Base-by-base conservation (phyloP, 2,113 vertebrate genomes). In the Salvelinus sp. region DNA sequence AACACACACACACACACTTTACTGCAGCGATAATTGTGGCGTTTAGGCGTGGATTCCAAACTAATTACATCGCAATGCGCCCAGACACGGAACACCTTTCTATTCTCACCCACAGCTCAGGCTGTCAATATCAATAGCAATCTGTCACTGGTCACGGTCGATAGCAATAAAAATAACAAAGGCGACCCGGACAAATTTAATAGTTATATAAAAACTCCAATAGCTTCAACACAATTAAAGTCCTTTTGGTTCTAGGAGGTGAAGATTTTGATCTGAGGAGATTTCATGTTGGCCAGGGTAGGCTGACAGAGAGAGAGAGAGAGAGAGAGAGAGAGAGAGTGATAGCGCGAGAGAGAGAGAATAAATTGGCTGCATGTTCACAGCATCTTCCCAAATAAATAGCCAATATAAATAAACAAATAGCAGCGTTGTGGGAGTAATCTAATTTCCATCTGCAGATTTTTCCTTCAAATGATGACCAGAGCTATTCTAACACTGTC, bases 401-500 rank as follows among this genome's bases (percentile, higher is more conserved):
- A 54, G 50, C 14, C 50, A 14, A 54, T 54, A 54, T 12, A 62
- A 23, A 75, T 50, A 72, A 65, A 62, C 73, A 79, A 85, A 75
- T 74, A 60, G 18, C 80, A 76, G 83, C 80, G 82, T 81, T 4
- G 6, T 65, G 80, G 72, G 79, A 77, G 63, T 84, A 80, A 90
- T 87, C 77, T 80, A 72, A 79, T 90, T 89, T 82, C 83, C 83
- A 81, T 79, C 76, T 79, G 79, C 73, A 75, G 83, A 71, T 66
- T 80, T 81, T 72, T 85, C 68, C 81, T 75, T 88, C 76, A 90
- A 88, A 90, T 75, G 79, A 76, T 74, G 78, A 85, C 88, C 80
- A 88, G 89, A 88, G 83, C 88, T 71, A 76, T 86, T 91, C 83
- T 91, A 92, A 88, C 71, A 75, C 90, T 76, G 23, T 10, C 48